Base-by-base conservation (phyloP, 2,888 invertebrate species). In the Trisateles emortualis region DNA sequence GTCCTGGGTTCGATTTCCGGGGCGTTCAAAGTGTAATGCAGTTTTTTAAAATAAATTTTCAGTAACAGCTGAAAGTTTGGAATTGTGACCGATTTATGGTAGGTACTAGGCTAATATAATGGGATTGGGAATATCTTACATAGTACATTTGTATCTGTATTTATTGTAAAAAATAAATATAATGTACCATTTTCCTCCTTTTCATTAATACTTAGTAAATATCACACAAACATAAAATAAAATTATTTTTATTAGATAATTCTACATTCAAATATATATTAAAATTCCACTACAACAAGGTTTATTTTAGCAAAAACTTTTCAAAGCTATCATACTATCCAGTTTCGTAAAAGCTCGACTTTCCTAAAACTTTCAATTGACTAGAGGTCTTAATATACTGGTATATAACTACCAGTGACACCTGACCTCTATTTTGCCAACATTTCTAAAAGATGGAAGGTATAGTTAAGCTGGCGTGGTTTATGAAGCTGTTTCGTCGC, bases 401-500 rank as follows among this genome's bases (percentile, higher is more conserved):
- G 51, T n/a, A 5, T n/a, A 16, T 1, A 3, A 3, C 1, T 0
- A 22, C 17, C 24, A 44, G 17, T 26, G 10, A 13, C n/a, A 13
- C 8, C 6, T 17, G 26, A 33, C 19, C 45, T 17, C 19, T 26
- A 5, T 5, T 17, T 17, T 26, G 19, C 2, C 2, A 19, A 29
- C 22, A 3, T 26, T 26, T 40, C 0, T 14, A 1, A 14, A 2
- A 8, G n/a, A 0, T 3, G 3, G 9, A 17, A 35, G 10, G 0
- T 41, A 9, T 26, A 3, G 39, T 45, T 51, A 35, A 19, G 1
- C 22, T 29, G 14, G 45, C 1, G 3, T 13, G n/a, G 2, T 43
- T 19, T 49, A 61, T 47, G 44, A 43, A 39, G 39, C 35, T 54
- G 22, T 50, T 38, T 47, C 22, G 14, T 43, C n/a, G 26, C 3